These are phyloP conservation scores for Microctenopoma steveboyesi DNA, from an alignment of 2,797 vertebrate species.

Conservation along the genomic window DNA sequence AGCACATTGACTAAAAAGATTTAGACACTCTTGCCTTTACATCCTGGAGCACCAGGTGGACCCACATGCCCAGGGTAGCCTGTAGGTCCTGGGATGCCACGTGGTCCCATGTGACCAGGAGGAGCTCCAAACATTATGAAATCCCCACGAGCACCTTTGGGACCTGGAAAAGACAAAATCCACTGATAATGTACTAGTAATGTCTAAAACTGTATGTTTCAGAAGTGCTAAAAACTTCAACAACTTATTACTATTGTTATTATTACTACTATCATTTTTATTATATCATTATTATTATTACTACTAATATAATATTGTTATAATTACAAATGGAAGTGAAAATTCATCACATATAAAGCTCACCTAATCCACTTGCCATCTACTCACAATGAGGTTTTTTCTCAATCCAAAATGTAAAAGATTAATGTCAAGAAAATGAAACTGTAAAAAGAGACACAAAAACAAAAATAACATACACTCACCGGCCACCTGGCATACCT, in stretches of 20 bases:
- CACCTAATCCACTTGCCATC: not conserved
- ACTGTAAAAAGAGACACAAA: not conserved
- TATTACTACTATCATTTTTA: no score
- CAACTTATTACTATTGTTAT: no score
- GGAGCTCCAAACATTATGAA: rapidly evolving
- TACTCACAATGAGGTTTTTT: not conserved
- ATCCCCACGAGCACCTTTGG: slow-evolving; percentile 62
- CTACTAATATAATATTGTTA: no score
- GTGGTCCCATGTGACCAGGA: slow-evolving; percentile 34
- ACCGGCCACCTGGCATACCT: no score
- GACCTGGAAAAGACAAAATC: slow-evolving; percentile 42
- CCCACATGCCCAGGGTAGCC: slow-evolving; percentile 56
- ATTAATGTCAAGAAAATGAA: not conserved
- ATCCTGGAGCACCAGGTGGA: slow-evolving; percentile 62
- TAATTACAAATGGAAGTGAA: no score
- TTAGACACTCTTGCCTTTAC: slow-evolving; percentile 54
- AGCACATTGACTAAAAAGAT: not conserved
- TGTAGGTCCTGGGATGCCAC: slow-evolving; percentile 33
- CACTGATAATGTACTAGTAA: not conserved
- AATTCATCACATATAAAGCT: not conserved
- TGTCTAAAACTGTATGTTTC: not conserved
- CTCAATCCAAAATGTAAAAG: not conserved
- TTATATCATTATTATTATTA: no score
- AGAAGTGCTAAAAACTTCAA: not conserved
- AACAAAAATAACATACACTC: no score